Percentiles rank a stretch among this genome's conserved stretches.
These are phyloP conservation scores for Premnoplex brunnescens DNA, from an alignment of 2,797 vertebrate species.

Conservation along the genomic window DNA sequence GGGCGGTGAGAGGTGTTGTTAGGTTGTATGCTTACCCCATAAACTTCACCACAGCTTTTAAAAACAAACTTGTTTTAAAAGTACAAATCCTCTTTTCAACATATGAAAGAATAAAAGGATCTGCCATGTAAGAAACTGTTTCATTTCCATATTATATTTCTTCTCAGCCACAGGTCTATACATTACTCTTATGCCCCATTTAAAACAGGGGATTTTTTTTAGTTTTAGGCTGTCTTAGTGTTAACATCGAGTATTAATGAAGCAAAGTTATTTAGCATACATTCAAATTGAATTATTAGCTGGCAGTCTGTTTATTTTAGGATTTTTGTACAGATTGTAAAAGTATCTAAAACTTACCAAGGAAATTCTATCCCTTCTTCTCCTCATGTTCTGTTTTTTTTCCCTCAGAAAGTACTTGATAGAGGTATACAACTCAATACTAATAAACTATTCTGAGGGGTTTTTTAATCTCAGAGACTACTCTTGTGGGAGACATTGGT, in stretches of 20 bases:
- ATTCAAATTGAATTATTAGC: background rate
- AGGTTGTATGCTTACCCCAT: background rate
- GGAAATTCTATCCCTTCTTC: background rate
- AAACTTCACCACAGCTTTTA: background rate
- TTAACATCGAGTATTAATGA: background rate
- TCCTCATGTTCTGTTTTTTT: background rate
- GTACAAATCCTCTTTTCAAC: background rate
- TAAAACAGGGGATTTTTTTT: background rate
- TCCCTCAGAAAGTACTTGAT: background rate
- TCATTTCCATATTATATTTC: background rate
- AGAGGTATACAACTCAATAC: background rate
- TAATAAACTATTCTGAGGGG: background rate
- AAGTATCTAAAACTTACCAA: background rate
- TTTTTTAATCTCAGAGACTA: background rate
- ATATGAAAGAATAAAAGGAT: background rate
- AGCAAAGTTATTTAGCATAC: background rate
- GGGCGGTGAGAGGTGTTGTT: rapidly evolving
- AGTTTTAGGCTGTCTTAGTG: background rate
- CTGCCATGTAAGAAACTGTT: background rate
- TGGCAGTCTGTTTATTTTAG: background rate
- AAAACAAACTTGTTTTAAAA: background rate
- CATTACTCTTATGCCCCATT: background rate
- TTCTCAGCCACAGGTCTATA: background rate
- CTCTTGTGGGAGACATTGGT: background rate
- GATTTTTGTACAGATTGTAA: background rate